Evolutionary conservation across 1,140 invertebrate species (phyloP).

Genomic region (Papilio polytes): DNA sequence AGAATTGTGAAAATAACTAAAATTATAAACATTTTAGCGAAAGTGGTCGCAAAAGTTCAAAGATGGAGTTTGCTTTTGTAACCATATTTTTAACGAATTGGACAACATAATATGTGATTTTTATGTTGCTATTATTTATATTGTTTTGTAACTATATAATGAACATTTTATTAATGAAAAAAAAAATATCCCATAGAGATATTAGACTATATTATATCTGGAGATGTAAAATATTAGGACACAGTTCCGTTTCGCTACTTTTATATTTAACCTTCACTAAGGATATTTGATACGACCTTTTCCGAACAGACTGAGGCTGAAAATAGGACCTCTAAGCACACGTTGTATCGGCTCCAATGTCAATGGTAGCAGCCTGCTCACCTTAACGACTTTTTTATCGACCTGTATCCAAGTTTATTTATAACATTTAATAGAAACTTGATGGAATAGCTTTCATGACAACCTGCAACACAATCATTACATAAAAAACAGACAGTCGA

Average conservation of each 20-base stretch:
- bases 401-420: conserved; percentile 26
- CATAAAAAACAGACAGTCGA: not conserved
- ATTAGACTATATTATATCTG: not conserved
- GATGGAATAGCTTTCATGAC: conserved; percentile 9
- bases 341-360: conserved; percentile 4
- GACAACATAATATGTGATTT: too few relatives aligned
- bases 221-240: not conserved
- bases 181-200: not conserved
- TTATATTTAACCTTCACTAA: conserved; percentile 24
- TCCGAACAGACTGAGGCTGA: conserved; percentile 2
- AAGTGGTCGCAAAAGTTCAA: not conserved
- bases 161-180: not conserved
- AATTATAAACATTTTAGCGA: not conserved
- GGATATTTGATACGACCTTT: conserved; percentile 32
- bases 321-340: conserved; percentile 1
- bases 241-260: not conserved
- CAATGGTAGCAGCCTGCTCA: conserved; percentile 13
- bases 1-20: not conserved
- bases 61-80: not conserved
- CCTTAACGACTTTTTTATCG: conserved; percentile 30
- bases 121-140: too few relatives aligned
- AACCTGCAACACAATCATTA: not conserved
- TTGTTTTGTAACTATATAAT: too few relatives aligned
- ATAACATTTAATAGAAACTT: conserved; percentile 24
- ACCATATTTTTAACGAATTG: not conserved